Percentiles rank a stretch among this genome's conserved stretches.
Conservation (phyloP, 1,140 invertebrate genomes). For the Drosophila mauritiana region DNA sequence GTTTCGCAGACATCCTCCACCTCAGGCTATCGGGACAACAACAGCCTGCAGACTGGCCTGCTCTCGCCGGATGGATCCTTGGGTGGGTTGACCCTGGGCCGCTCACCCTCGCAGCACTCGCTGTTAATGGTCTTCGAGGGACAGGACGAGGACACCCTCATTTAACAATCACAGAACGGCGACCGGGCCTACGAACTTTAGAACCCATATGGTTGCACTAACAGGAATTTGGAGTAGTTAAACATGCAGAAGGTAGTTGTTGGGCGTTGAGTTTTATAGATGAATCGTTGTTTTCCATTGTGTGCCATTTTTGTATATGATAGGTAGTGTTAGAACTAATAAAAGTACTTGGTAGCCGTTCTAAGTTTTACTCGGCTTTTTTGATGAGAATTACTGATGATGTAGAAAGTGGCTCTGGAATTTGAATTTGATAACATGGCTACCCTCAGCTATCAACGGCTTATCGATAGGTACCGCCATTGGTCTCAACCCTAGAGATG, state of each 20-base stretch:
- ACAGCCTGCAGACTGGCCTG: conserved; percentile 86
- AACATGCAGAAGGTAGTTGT: conserved; percentile 2
- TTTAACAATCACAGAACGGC: conserved; percentile 86
- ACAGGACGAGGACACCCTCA: conserved; percentile 90
- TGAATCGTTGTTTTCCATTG: conserved; percentile 54
- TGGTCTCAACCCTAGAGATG: too few relatives aligned
- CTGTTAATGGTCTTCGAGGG: conserved; percentile 89
- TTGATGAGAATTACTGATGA: too few relatives aligned
- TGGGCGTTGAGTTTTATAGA: conserved; percentile 66
- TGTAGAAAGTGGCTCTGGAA: not conserved
- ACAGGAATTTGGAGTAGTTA: conserved; percentile 11
- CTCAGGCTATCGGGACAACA: conserved; percentile 90
- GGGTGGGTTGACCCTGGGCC: conserved; percentile 75
- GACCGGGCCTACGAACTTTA: conserved; percentile 77
- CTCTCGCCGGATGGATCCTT: conserved; percentile 86
- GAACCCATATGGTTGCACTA: conserved; percentile 18
- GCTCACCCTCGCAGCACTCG: conserved; percentile 88
- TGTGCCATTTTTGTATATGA: conserved; percentile 66
- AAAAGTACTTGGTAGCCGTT: conserved; percentile 59
- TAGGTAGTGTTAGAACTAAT: conserved; percentile 32
- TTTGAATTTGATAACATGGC: not conserved
- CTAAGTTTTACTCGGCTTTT: conserved; percentile 11
- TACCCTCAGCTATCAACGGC: not conserved
- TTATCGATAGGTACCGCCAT: not conserved
- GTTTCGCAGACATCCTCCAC: conserved; percentile 91